Base-by-base conservation (phyloP, 2,113 vertebrate genomes). In the Hydropotes inermis region DNA sequence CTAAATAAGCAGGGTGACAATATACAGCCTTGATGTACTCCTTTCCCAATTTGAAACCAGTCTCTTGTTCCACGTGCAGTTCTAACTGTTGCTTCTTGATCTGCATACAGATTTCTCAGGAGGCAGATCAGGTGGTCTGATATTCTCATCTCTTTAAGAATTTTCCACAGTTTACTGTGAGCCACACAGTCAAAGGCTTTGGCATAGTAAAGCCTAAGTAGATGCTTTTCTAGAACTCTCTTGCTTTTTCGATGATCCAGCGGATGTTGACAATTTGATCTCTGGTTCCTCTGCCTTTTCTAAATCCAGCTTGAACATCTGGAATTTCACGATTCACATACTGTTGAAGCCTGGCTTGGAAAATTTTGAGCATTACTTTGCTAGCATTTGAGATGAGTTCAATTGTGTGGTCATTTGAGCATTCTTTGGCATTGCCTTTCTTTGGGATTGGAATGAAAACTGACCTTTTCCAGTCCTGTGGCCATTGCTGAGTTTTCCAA, bases 51-150 rank as follows among this genome's bases (percentile, higher is more conserved):
- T 67, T n/a, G 8, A 33, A 67, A 67, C 16, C 33, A 67, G 16
- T n/a, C 64, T 67, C 1, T n/a, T 19, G 64, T 67, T n/a, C 64
- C 8, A n/a, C 0, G 2, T n/a, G 4, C 33, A 19, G 16, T 67
- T n/a, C 64, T 17, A n/a, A 64, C 61, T n/a, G 64, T 67, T 67
- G 33, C 16, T 67, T 67, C 33, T 19, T 67, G 4, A 67, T 33
- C 33, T n/a, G 33, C 64, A n/a, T 19, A 67, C 30, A n/a, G 64
- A 67, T n/a, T 67, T n/a, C 64, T 67, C 33, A 67, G 7, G 64
- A n/a, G 4, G 30, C 64, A 67, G 33, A 8, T 67, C 33, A n/a
- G 33, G 16, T 67, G 33, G 8, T 67, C 33, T 67, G 64, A 2
- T 67, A 67, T 67, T 19, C 16, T 17, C 7, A 67, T 67, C 64